These are phyloP conservation scores for Carassius auratus DNA, from an alignment of 2,113 vertebrate genomes.

Conservation along the genomic window DNA sequence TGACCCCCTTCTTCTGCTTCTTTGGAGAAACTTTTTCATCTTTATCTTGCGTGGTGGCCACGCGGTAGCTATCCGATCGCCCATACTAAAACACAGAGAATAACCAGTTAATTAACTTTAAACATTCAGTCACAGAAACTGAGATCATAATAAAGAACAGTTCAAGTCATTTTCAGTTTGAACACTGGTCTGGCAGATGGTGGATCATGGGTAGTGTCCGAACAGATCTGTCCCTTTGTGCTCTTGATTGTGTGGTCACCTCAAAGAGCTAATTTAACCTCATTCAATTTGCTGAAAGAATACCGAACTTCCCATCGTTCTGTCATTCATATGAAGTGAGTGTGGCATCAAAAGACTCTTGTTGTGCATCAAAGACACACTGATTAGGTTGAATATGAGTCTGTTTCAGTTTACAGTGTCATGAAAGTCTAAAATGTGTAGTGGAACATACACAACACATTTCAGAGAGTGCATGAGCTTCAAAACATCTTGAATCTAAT, in stretches of 20 bases:
- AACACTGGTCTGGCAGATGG: background rate
- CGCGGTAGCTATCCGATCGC: conserved; percentile 90
- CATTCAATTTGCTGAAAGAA: background rate
- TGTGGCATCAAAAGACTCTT: background rate
- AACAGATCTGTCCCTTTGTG: background rate
- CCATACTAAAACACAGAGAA: conserved; percentile 78
- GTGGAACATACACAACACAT: background rate
- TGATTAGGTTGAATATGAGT: background rate
- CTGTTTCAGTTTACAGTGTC: conserved; percentile 25
- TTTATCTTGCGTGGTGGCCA: conserved; percentile 93
- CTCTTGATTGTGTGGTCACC: background rate
- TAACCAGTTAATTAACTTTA: background rate
- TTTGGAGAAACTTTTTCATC: conserved; percentile 82
- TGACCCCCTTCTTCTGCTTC: conserved; percentile 78
- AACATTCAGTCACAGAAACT: background rate
- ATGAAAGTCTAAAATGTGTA: conserved; percentile 21
- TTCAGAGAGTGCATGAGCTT: background rate
- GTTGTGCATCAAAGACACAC: background rate
- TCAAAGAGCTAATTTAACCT: background rate
- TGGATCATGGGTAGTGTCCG: background rate
- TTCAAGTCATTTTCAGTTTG: background rate
- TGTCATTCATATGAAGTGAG: too few relatives aligned
- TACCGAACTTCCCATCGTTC: background rate
- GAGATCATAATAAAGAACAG: background rate
- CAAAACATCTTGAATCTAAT: conserved; percentile 30